A percentile compares a stretch with the other conserved stretches of the same genome.
These are phyloP conservation scores for Dendronephthya gigantea DNA, from an alignment of 64 coral and sea anemone genomes.

Conservation along the genomic window DNA sequence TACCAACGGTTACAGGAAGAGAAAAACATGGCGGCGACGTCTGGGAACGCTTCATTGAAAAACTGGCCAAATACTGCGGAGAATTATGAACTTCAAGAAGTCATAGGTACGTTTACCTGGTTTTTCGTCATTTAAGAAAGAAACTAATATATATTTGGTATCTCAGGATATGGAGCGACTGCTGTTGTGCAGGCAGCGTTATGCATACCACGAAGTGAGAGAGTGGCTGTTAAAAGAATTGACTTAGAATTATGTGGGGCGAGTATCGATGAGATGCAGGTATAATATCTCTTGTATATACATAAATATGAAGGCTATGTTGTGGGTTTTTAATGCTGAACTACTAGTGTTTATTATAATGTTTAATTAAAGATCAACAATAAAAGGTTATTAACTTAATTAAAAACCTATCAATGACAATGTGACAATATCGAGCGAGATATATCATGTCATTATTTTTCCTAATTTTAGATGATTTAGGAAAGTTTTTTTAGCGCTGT, in stretches of 20 bases:
- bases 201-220: constrained; percentile 49
- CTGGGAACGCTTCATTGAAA: constrained; percentile 42
- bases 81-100: constrained; percentile 78
- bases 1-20: neutral
- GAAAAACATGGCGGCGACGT: constrained; percentile 89
- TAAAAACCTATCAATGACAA: too few relatives aligned
- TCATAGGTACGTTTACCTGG: constrained; percentile 55
- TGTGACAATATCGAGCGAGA: too few relatives aligned
- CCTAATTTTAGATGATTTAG: too few relatives aligned
- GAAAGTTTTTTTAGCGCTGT: too few relatives aligned
- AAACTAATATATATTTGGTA: neutral
- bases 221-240: constrained; percentile 94
- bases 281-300: constrained; percentile 18
- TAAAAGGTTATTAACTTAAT: too few relatives aligned
- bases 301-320: neutral
- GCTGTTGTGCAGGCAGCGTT: constrained; percentile 87
- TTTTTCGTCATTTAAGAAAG: neutral
- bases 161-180: constrained; percentile 76
- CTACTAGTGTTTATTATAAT: neutral
- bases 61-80: constrained; percentile 78
- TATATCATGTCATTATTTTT: too few relatives aligned
- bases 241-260: constrained; percentile 96
- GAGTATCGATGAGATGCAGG: constrained; percentile 98
- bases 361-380: neutral
- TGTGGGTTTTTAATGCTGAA: neutral